Evolutionary conservation across 2,888 invertebrate genomes (phyloP).

Genomic region (Callyntrura guangdongensis): DNA sequence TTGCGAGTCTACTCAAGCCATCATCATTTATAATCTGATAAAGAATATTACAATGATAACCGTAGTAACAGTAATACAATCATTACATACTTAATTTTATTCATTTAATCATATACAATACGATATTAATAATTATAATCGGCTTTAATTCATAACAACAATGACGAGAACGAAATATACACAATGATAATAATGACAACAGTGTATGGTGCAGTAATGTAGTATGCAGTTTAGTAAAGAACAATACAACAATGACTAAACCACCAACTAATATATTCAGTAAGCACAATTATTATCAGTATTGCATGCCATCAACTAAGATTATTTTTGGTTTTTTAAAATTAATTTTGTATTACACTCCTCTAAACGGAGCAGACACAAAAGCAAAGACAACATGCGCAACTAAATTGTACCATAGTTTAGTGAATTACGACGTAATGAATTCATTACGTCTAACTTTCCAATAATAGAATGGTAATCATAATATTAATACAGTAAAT

Average conservation of each 20-base stretch:
- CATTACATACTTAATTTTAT: background rate
- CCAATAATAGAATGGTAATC: too few species aligned
- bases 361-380: background rate
- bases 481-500: too few species aligned
- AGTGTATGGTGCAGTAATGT: background rate
- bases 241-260: background rate
- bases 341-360: background rate
- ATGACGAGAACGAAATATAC: constrained; percentile 53
- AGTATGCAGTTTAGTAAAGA: constrained; percentile 34
- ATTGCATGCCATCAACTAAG: background rate
- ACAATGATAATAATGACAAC: constrained; percentile 56
- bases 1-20: constrained; percentile 76
- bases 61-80: background rate
- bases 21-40: constrained; percentile 70
- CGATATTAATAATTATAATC: constrained; percentile 49
- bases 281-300: background rate
- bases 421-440: too few species aligned
- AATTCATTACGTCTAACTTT: too few species aligned
- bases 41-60: constrained; percentile 56
- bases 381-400: too few species aligned
- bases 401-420: too few species aligned
- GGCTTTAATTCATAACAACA: constrained; percentile 71
- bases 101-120: constrained; percentile 34
- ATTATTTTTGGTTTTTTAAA: too few species aligned
- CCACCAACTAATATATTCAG: background rate